Evolutionary conservation across 2,888 invertebrate genomes (phyloP).

Genomic region (Alsophila aescularia): DNA sequence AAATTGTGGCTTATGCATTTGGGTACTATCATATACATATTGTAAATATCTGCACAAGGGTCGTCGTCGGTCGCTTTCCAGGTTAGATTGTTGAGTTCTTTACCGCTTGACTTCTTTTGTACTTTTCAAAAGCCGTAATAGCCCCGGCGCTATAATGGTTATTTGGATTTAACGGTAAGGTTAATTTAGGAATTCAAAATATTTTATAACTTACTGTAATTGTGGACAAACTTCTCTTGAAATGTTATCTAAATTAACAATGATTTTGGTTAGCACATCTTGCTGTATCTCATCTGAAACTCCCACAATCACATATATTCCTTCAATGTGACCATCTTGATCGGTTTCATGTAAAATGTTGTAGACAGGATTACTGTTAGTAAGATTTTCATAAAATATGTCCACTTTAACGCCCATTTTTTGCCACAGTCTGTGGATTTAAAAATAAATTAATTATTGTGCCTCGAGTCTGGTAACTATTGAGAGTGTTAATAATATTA

Average conservation of each 20-base stretch:
- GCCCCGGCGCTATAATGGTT: too few relatives aligned
- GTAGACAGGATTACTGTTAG: not conserved
- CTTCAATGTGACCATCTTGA: constrained; percentile 2
- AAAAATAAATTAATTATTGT: not conserved
- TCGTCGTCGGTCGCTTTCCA: too few relatives aligned
- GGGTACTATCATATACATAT: too few relatives aligned
- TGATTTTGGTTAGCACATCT: not conserved
- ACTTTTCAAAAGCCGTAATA: too few relatives aligned
- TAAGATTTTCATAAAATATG: not conserved
- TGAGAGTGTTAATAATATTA: too few relatives aligned
- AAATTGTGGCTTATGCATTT: too few relatives aligned
- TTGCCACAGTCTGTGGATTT: constrained; percentile 10
- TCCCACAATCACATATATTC: constrained; percentile 9
- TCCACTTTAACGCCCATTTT: constrained; percentile 6
- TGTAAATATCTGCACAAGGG: too few relatives aligned
- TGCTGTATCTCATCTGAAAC: not conserved
- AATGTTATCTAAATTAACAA: constrained; percentile 3
- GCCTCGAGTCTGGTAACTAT: too few relatives aligned
- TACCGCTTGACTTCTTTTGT: too few relatives aligned
- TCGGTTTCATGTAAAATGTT: not conserved
- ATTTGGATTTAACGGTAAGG: too few relatives aligned
- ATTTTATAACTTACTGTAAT: constrained; percentile 18
- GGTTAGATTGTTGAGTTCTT: too few relatives aligned
- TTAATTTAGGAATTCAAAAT: too few relatives aligned
- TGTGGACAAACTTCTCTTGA: constrained; percentile 3